Conservation (phyloP, 1,140 invertebrate genomes). For the Drosophila micromelanica region DNA sequence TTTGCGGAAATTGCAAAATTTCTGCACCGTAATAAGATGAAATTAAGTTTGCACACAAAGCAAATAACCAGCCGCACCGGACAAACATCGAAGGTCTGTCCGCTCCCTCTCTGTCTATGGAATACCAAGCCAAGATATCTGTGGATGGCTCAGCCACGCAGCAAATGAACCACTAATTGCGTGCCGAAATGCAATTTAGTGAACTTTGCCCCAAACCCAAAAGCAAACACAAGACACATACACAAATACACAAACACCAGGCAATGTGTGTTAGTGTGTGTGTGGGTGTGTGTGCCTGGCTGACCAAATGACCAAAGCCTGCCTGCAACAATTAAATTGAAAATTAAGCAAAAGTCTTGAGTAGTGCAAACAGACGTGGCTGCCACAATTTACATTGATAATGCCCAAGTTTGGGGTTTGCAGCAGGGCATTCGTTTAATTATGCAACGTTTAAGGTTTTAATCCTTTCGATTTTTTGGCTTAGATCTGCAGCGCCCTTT, state of each 20-base stretch:
- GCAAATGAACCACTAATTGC: constrained; percentile 83
- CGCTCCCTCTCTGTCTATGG: too few relatives aligned
- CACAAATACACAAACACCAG: constrained; percentile 27
- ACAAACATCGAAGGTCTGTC: too few relatives aligned
- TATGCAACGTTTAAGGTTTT: constrained; percentile 72
- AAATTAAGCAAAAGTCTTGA: constrained; percentile 59
- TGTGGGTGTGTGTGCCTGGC: constrained; percentile 13
- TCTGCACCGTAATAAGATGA: constrained; percentile 82
- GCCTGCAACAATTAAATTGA: constrained; percentile 54
- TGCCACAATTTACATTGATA: constrained; percentile 51
- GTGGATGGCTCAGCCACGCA: constrained; percentile 63
- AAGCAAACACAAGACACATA: constrained; percentile 23
- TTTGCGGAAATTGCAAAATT: constrained; percentile 82
- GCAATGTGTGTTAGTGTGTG: constrained; percentile 6
- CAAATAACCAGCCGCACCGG: constrained; percentile 30
- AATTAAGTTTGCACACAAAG: constrained; percentile 76
- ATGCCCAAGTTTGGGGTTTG: background rate
- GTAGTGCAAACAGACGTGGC: constrained; percentile 43
- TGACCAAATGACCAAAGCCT: constrained; percentile 43
- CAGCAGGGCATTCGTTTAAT: constrained; percentile 55
- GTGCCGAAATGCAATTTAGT: constrained; percentile 84
- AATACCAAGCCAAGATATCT: background rate
- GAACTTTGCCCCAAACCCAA: constrained; percentile 62
- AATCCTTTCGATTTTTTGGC: constrained; percentile 68
- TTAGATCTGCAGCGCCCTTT: constrained; percentile 48